Evolutionary conservation across 2,113 vertebrate species (phyloP), one percentile per base, ranked within the genome.

Genomic region (Sapajus apella): DNA sequence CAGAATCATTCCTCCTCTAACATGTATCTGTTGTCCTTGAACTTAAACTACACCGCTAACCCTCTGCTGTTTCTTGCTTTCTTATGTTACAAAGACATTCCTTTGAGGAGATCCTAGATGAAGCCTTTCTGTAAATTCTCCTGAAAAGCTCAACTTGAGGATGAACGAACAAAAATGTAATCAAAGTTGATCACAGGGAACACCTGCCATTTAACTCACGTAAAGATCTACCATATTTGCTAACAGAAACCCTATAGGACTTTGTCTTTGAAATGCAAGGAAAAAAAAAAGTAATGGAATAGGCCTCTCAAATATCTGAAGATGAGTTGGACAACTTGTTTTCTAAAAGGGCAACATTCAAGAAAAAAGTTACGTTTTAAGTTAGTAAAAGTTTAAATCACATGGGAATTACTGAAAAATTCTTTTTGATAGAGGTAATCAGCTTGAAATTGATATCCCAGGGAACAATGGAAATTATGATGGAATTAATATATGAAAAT

Each of bases 281-380:
- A 2, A 6, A 8, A n/a, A 37, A 45, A 87, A 27, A 47, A 2
- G 6, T 58, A 85, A 9, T 5, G 3, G 25, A 72, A 80, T 94
- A n/a, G 37, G 11, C 6, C 37, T 87, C 61, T 75, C 47, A 58
- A 25, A 72, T 90, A 5, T 77, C 23, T 55, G 23, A 77, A 72
- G 61, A 70, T 90, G 32, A 64, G 84, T 58, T 30, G 20, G 17
- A 87, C 37, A 83, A 45, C 4, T 73, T 3, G 25, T 70, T 52
- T 37, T 79, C 68, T 35, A 40, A 37, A 97, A 96, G 25, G 27
- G n/a, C 13, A 90, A 27, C 16, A 81, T 70, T 97, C 30, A 92
- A 75, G 64, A 95, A 80, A 92, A 91, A 97, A 94, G 66, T 3
- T 66, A 43, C 2, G 89, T 79, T 95, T 95, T 75, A 37, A 85